A percentile compares a stretch with the other conserved stretches of the same genome.
phyloP scores from a whole-genome alignment of 2,888 invertebrate species.

The Drosophila maculinotata region DNA sequence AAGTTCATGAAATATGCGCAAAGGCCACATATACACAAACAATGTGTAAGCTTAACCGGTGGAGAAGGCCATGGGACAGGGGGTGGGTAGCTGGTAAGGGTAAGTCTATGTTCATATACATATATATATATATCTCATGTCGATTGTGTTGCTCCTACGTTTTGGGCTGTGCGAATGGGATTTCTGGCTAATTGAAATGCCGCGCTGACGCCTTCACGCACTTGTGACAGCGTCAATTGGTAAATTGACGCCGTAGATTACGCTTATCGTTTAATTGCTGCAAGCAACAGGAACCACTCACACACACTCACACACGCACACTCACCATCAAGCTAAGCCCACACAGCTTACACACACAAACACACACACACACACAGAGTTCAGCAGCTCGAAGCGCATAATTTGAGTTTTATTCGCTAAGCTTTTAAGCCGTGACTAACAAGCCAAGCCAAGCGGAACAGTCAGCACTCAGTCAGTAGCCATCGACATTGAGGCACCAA shows the following conservation, averaged over 20 bases:
- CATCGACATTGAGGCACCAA: constrained; percentile 20
- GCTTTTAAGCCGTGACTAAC: constrained; percentile 78
- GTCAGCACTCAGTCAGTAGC: constrained; percentile 31
- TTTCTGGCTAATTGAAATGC: constrained; percentile 73
- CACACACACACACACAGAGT: constrained; percentile 9
- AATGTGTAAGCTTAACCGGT: constrained; percentile 3
- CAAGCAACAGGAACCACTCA: constrained; percentile 71
- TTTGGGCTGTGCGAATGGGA: constrained; percentile 15
- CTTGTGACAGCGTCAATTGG: constrained; percentile 70
- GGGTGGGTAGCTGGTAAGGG: too few relatives aligned
- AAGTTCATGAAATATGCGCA: constrained; percentile 76
- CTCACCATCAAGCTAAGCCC: neutral
- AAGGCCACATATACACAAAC: constrained; percentile 53
- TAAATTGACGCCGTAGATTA: constrained; percentile 73
- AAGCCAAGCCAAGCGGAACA: constrained; percentile 39
- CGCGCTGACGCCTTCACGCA: constrained; percentile 72
- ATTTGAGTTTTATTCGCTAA: constrained; percentile 79
- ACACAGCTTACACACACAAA: constrained; percentile 2
- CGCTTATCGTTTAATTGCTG: constrained; percentile 77
- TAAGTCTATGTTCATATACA: too few relatives aligned
- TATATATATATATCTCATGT: constrained; percentile 3
- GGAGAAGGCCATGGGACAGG: too few relatives aligned
- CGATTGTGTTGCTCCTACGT: constrained; percentile 4
- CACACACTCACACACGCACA: constrained; percentile 13
- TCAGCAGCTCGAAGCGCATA: constrained; percentile 56